A percentile compares a stretch with the other conserved stretches of the same genome.
These are phyloP conservation scores for Drosophila asahinai DNA, from an alignment of 1,140 invertebrate species.

Conservation along the genomic window DNA sequence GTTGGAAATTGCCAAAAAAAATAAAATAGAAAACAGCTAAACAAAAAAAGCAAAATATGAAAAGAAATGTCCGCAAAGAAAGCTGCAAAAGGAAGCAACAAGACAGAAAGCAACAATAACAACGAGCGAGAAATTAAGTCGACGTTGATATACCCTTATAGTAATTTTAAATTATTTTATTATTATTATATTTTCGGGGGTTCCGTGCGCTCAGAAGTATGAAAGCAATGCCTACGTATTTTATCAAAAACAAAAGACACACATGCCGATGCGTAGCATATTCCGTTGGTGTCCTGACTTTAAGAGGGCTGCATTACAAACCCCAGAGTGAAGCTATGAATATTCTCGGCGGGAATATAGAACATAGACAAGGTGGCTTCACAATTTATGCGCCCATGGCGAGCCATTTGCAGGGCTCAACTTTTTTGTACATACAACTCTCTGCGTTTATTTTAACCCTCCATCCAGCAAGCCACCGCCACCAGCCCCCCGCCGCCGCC, in stretches of 20 bases:
- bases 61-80: conserved; percentile 39
- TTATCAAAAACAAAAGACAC: no score
- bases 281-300: no score
- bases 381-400: conserved; percentile 77
- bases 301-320: not conserved
- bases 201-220: not conserved
- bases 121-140: not conserved
- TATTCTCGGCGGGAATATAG: conserved; percentile 4
- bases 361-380: conserved; percentile 48
- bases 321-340: no score
- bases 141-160: not conserved
- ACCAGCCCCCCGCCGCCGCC: not conserved
- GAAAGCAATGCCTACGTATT: not conserved
- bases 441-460: conserved; percentile 22
- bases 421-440: conserved; percentile 52
- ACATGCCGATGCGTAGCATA: no score
- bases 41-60: conserved; percentile 25
- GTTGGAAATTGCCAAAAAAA: conserved; percentile 65
- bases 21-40: conserved; percentile 20
- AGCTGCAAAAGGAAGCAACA: conserved; percentile 8
- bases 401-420: conserved; percentile 72
- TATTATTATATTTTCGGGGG: not conserved
- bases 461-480: not conserved
- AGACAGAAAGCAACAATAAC: conserved; percentile 15
- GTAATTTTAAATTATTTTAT: no score